phyloP scores from a whole-genome alignment of 2,888 invertebrate species.

The Pseudococcus jackbeardsleyi region DNA sequence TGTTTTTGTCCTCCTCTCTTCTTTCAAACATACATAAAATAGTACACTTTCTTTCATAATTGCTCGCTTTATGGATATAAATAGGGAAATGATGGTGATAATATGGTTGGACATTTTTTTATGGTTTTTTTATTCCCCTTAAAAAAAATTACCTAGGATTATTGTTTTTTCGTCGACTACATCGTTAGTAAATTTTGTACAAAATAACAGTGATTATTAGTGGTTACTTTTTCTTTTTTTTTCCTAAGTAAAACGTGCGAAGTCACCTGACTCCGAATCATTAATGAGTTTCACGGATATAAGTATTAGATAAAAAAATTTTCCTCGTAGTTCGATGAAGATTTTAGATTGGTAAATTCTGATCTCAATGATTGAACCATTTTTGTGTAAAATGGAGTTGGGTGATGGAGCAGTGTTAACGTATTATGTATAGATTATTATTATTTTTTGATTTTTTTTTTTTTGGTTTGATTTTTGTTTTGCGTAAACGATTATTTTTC shows the following conservation, averaged over 20 bases:
- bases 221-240: constrained; percentile 25
- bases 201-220: constrained; percentile 47
- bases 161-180: constrained; percentile 5
- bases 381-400: not conserved
- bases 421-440: constrained; percentile 6
- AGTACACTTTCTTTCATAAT: not conserved
- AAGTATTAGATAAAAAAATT: constrained; percentile 9
- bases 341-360: constrained; percentile 35
- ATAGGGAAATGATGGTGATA: constrained; percentile 35
- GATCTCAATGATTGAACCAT: constrained; percentile 44
- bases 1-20: not conserved
- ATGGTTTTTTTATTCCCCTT: not conserved
- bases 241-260: not conserved
- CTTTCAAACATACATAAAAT: not conserved
- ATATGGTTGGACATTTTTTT: constrained; percentile 15
- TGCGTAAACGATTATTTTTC: not conserved
- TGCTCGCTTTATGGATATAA: constrained; percentile 20
- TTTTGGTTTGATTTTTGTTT: constrained; percentile 31
- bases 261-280: not conserved
- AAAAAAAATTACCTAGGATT: not conserved
- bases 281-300: not conserved
- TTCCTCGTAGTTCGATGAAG: not conserved
- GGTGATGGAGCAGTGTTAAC: not conserved
- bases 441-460: constrained; percentile 1
- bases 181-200: constrained; percentile 47